Evolutionary conservation across 2,797 vertebrate species (phyloP).

Genomic region (Acanthurus tractus): DNA sequence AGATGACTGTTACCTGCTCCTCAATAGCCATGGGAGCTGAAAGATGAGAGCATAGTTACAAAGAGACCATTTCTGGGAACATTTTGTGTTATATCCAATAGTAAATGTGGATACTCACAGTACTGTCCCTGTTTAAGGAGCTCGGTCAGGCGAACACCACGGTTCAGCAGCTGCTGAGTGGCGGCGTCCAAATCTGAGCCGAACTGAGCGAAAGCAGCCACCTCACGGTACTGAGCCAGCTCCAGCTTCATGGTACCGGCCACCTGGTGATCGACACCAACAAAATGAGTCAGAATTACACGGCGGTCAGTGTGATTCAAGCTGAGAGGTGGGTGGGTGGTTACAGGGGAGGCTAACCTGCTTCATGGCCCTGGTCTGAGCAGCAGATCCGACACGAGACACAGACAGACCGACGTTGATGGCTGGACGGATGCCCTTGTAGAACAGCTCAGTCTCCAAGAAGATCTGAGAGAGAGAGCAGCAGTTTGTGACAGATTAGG

Average conservation of each 20-base stretch:
- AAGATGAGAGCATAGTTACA: slow-evolving; percentile 35
- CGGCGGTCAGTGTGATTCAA: slow-evolving; percentile 57
- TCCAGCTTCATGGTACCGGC: slow-evolving; percentile 98
- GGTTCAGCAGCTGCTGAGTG: slow-evolving; percentile 95
- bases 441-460: slow-evolving; percentile 98
- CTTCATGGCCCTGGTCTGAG: slow-evolving; percentile 98
- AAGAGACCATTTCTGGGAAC: neutral
- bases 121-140: slow-evolving; percentile 98
- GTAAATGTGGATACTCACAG: slow-evolving; percentile 74
- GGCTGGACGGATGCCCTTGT: slow-evolving; percentile 97
- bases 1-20: slow-evolving; percentile 96
- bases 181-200: slow-evolving; percentile 97
- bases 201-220: slow-evolving; percentile 96
- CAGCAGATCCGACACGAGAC: slow-evolving; percentile 96
- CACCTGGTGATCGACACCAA: slow-evolving; percentile 82
- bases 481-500: neutral
- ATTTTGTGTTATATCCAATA: neutral
- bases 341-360: slow-evolving; percentile 84
- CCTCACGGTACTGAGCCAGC: slow-evolving; percentile 96
- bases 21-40: slow-evolving; percentile 97
- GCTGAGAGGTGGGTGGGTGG: slow-evolving; percentile 73
- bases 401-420: slow-evolving; percentile 98
- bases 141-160: slow-evolving; percentile 96
- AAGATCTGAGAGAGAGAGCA: slow-evolving; percentile 88
- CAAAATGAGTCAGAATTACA: neutral